A percentile compares a stretch with the other conserved stretches of the same genome.
These are phyloP conservation scores for Neoarius graeffei DNA, from an alignment of 2,113 vertebrate species.

Conservation along the genomic window DNA sequence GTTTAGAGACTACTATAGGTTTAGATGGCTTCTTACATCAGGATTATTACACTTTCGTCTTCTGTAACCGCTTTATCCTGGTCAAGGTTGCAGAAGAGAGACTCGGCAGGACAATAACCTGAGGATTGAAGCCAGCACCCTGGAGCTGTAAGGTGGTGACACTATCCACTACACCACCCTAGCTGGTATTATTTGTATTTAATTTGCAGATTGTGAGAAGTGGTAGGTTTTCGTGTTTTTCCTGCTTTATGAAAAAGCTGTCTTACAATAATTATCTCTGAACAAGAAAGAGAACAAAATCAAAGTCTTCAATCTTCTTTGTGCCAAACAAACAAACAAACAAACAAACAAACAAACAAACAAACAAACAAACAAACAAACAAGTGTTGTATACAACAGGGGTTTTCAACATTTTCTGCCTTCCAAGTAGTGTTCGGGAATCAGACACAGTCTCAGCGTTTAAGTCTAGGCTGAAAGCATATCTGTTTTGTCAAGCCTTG, in stretches of 20 bases:
- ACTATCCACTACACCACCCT: background rate
- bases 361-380: background rate
- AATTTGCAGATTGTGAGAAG: background rate
- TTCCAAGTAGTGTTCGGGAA: no score
- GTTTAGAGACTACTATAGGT: background rate
- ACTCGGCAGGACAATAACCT: background rate
- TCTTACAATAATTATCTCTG: background rate
- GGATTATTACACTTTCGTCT: background rate
- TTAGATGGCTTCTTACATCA: background rate
- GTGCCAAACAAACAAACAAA: background rate
- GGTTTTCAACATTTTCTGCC: no score
- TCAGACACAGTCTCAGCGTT: no score
- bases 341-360: background rate
- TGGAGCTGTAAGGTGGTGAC: background rate
- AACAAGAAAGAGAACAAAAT: background rate
- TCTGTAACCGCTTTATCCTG: background rate
- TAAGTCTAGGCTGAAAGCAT: no score
- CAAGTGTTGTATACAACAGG: background rate
- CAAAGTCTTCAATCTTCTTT: background rate
- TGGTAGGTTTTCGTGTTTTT: background rate
- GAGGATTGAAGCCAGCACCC: background rate
- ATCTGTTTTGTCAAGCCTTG: no score
- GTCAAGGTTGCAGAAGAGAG: background rate
- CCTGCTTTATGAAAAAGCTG: background rate
- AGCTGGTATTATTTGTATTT: background rate